Percentiles rank a stretch among this genome's conserved stretches.
Evolutionary conservation across 2,113 vertebrate genomes (phyloP).

Genomic region (Romanogobio albipinnatus): DNA sequence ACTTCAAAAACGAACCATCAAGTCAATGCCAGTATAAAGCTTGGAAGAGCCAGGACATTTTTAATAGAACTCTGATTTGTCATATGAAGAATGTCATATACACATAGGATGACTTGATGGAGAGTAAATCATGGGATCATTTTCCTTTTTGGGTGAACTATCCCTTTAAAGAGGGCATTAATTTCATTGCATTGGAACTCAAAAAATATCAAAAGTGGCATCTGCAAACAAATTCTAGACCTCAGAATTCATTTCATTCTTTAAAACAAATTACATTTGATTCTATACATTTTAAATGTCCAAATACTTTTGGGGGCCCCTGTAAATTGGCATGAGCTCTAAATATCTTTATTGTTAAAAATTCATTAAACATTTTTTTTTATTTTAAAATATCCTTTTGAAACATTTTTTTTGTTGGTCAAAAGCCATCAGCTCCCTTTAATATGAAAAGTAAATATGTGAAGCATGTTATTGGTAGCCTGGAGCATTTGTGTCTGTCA

Average conservation of each 20-base stretch:
- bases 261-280: not conserved
- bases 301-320: not conserved
- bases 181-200: not conserved
- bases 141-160: too few species aligned
- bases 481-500: slow-evolving; percentile 40
- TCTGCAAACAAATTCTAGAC: not conserved
- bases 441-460: slow-evolving; percentile 39
- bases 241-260: not conserved
- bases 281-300: not conserved
- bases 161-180: too few species aligned
- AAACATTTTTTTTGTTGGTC: not conserved
- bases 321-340: not conserved
- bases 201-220: not conserved
- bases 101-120: too few species aligned
- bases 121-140: too few species aligned
- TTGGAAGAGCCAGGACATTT: too few species aligned
- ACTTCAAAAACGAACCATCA: too few species aligned
- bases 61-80: too few species aligned
- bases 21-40: too few species aligned
- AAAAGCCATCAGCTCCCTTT: not conserved
- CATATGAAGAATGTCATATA: too few species aligned
- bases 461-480: slow-evolving; percentile 20
- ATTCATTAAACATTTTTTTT: not conserved
- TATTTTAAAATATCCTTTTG: not conserved
- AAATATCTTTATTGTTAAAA: not conserved